Evolutionary conservation across 2,888 invertebrate species (phyloP).

Genomic region (Scaptomyza tumidula): DNA sequence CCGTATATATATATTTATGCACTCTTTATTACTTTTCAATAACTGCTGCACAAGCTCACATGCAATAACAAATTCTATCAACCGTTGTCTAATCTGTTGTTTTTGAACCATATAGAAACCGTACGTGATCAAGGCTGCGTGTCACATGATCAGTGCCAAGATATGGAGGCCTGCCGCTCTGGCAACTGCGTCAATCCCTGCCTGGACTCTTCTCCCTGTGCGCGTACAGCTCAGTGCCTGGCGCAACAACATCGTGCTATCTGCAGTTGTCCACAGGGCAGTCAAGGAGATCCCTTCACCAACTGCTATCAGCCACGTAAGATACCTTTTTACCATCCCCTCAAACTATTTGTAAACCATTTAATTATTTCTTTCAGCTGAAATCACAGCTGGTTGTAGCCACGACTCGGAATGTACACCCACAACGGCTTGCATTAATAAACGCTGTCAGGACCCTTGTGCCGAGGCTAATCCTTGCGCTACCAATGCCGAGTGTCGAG

Average conservation of each 20-base stretch:
- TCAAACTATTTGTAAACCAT: neutral
- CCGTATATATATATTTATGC: constrained; percentile 33
- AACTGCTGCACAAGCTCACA: constrained; percentile 56
- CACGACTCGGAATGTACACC: constrained; percentile 90
- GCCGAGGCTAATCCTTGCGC: constrained; percentile 91
- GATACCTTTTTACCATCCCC: constrained; percentile 9
- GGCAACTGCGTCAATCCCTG: constrained; percentile 92
- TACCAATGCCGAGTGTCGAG: constrained; percentile 91
- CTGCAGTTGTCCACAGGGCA: constrained; percentile 90
- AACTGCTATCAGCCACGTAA: constrained; percentile 87
- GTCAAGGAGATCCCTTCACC: constrained; percentile 92
- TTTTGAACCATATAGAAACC: constrained; percentile 68
- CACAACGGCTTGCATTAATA: constrained; percentile 91
- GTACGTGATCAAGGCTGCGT: constrained; percentile 87
- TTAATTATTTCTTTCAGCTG: constrained; percentile 50
- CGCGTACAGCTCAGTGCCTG: constrained; percentile 91
- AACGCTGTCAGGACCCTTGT: constrained; percentile 93
- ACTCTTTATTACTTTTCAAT: constrained; percentile 60
- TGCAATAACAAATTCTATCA: no score
- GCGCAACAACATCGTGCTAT: constrained; percentile 90
- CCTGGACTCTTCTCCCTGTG: constrained; percentile 88
- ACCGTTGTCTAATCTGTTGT: constrained; percentile 9
- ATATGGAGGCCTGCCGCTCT: constrained; percentile 89
- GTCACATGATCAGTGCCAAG: constrained; percentile 89
- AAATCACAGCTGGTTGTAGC: constrained; percentile 88